Conservation (phyloP, 2,113 vertebrate genomes). For the Megaceryle torquata region DNA sequence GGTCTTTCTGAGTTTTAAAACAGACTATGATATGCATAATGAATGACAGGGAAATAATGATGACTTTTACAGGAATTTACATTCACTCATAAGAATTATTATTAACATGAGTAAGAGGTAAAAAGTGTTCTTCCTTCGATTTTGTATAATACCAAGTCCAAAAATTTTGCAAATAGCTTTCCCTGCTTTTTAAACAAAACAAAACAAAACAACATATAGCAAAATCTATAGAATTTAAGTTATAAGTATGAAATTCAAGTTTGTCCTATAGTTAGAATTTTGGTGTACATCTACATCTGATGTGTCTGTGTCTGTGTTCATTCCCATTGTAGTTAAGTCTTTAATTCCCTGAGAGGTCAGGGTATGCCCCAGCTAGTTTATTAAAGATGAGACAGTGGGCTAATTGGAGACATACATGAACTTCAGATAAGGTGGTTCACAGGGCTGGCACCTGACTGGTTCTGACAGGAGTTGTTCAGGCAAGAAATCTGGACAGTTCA, state of each 20-base stretch:
- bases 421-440: background rate
- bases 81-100: background rate
- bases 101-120: background rate
- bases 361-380: fast-evolving
- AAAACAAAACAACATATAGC: fast-evolving
- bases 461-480: background rate
- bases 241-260: background rate
- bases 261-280: background rate
- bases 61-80: background rate
- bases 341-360: background rate
- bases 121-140: background rate
- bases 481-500: background rate
- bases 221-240: background rate
- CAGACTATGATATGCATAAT: background rate
- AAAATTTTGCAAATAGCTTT: background rate
- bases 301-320: background rate
- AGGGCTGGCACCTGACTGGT: background rate
- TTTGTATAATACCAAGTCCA: background rate
- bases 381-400: fast-evolving
- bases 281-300: background rate
- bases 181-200: background rate
- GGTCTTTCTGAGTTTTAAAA: background rate
- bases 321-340: background rate
- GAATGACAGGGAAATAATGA: background rate
- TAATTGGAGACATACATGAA: background rate